Evolutionary conservation across 2,888 invertebrate species (phyloP).

Genomic region (Mimas tiliae): DNA sequence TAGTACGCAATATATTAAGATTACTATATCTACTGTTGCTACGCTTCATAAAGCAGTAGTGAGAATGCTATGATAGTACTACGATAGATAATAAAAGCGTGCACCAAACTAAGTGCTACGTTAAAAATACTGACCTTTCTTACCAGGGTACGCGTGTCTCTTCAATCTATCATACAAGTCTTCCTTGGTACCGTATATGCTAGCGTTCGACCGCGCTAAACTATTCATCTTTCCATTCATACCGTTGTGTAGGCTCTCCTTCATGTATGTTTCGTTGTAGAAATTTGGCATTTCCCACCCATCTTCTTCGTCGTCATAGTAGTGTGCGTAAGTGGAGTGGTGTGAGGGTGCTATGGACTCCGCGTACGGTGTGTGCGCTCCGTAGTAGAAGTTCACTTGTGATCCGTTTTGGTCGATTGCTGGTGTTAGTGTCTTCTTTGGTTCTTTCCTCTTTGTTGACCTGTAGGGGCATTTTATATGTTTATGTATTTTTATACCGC

Average conservation of each 20-base stretch:
- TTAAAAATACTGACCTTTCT: slow-evolving; percentile 91
- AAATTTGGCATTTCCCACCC: slow-evolving; percentile 99
- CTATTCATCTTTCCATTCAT: slow-evolving; percentile 96
- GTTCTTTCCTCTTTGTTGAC: slow-evolving; percentile 94
- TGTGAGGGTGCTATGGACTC: slow-evolving; percentile 98
- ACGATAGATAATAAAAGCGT: slow-evolving; percentile 51
- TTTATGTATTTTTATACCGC: not conserved
- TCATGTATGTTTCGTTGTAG: slow-evolving; percentile 98
- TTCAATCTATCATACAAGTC: slow-evolving; percentile 97
- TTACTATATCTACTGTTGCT: not conserved
- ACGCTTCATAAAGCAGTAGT: not conserved
- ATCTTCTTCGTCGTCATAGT: slow-evolving; percentile 97
- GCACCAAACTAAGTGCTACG: slow-evolving; percentile 73
- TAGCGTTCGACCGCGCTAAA: slow-evolving; percentile 95
- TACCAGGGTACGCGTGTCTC: slow-evolving; percentile 96
- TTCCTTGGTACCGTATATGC: slow-evolving; percentile 97
- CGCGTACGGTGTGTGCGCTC: slow-evolving; percentile 96
- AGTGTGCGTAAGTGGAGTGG: slow-evolving; percentile 97
- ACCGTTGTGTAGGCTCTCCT: slow-evolving; percentile 94
- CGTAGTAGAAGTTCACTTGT: slow-evolving; percentile 98
- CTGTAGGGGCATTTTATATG: slow-evolving; percentile 61
- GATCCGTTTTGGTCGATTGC: slow-evolving; percentile 96
- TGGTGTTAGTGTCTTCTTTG: slow-evolving; percentile 95
- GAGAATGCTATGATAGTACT: not conserved
- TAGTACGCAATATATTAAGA: not conserved